phyloP scores from a whole-genome alignment of 2,113 vertebrate species.

The Chlamydotis undulata region DNA sequence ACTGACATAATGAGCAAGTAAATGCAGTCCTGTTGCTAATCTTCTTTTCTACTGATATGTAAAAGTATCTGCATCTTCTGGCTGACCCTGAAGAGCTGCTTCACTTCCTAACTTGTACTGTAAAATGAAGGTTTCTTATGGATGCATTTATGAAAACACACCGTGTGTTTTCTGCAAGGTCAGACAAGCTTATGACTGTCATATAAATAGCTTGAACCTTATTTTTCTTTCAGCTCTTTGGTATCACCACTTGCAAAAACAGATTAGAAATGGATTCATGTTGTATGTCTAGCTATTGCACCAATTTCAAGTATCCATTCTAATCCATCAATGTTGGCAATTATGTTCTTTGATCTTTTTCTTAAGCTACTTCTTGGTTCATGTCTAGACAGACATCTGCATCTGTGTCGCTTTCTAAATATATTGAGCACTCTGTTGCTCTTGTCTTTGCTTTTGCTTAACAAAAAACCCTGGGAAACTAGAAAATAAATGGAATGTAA shows the following conservation, averaged over 20 bases:
- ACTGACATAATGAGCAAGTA: background rate
- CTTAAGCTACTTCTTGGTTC: conserved; percentile 32
- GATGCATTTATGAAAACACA: background rate
- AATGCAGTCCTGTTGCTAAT: background rate
- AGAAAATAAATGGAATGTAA: background rate
- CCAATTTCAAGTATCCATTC: conserved; percentile 17
- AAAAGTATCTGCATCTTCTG: background rate
- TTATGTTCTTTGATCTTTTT: conserved; percentile 36
- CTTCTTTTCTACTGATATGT: background rate
- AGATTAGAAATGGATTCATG: conserved; percentile 8
- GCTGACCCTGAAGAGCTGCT: background rate
- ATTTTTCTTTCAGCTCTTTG: background rate
- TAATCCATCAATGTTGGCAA: conserved; percentile 18
- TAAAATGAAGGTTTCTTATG: background rate
- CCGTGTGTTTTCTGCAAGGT: background rate
- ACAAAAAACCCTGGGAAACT: background rate
- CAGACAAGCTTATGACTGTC: background rate
- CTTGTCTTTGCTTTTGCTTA: background rate
- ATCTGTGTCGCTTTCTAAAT: conserved; percentile 46
- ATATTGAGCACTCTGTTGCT: background rate
- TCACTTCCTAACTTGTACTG: background rate
- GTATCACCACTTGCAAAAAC: background rate
- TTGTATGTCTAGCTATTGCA: background rate
- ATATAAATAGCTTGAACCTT: background rate
- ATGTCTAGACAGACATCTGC: conserved; percentile 55